Base-by-base conservation (phyloP, 2,888 invertebrate species). In the Orchestes rusci region DNA sequence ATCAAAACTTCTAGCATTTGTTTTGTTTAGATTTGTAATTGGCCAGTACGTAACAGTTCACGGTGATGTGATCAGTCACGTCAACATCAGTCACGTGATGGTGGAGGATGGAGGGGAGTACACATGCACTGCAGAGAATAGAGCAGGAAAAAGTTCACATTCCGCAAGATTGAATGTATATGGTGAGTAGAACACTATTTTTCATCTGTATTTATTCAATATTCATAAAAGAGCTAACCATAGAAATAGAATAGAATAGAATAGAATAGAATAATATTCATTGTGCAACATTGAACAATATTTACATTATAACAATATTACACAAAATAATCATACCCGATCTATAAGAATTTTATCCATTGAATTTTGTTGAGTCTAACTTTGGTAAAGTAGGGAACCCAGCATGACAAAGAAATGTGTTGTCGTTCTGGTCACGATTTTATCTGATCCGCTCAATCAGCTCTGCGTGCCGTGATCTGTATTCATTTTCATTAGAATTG, bases 101-200 rank as follows among this genome's bases (percentile, higher is more conserved):
- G 81, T 83, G 36, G 81, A 84, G 67, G 86, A 87, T 61, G 86
- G 87, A 13, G 88, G 87, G 16, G 82, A 84, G 64, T 87, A 86
- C 68, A 75, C 79, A 32, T 88, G 88, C 64, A 76, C 74, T 3
- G 85, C 84, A 1, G 79, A 79, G 62, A 88, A 86, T 70, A 73
- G 83, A 29, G 84, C 84, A 16, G 87, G 87, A 16, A 75, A 75
- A 64, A 77, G 75, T 35, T 74, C 75, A 18, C 85, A 87, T 69
- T 76, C 80, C n/a, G 83, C 84, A 23, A 74, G 82, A 52, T 72
- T 89, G 52, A 85, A 86, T 69, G 80, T 89, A 56, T 86, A 86
- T 65, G 88, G 87, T 84, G 73, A 71, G 73, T 49, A n/a, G n/a
- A n/a, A n/a, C n/a, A n/a, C n/a, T n/a, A 20, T 23, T 23, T 23